These are phyloP conservation scores for Lithosia quadra DNA, from an alignment of 2,888 invertebrate species.

Conservation along the genomic window DNA sequence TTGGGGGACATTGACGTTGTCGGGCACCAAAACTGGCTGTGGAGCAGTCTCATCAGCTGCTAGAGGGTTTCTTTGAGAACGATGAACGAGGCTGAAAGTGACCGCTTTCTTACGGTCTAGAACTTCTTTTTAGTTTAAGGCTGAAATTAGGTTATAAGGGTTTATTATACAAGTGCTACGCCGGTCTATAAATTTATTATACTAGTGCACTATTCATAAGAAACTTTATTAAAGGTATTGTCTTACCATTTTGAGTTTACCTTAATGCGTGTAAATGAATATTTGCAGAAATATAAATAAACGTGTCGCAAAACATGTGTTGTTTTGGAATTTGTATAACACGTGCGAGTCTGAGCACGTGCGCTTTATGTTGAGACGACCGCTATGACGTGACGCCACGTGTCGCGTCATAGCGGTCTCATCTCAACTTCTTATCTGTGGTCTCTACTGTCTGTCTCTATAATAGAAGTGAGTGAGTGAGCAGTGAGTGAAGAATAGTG, in stretches of 20 bases:
- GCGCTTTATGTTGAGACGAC: no score
- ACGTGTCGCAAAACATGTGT: constrained; percentile 70
- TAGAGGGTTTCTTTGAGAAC: constrained; percentile 97
- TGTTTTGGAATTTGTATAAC: constrained; percentile 69
- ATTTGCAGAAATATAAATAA: constrained; percentile 28
- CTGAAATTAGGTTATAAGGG: constrained; percentile 72
- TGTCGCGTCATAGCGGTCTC: no score
- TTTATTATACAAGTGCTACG: no score
- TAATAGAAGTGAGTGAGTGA: no score
- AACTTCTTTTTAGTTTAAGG: constrained; percentile 92
- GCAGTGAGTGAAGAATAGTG: no score
- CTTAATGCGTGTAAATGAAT: background rate
- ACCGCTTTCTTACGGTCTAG: constrained; percentile 97
- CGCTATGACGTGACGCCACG: no score
- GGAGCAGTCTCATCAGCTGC: constrained; percentile 96
- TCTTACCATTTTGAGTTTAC: constrained; percentile 64
- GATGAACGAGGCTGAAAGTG: constrained; percentile 96
- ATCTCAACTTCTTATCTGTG: no score
- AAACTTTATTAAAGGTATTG: background rate
- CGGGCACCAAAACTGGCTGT: constrained; percentile 93
- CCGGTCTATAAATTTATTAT: no score
- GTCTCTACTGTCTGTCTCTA: no score
- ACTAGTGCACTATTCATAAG: background rate
- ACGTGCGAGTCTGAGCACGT: no score
- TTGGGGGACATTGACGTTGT: constrained; percentile 79